Base-by-base conservation (phyloP, 2,113 vertebrate genomes). In the Catharus bicknelli region DNA sequence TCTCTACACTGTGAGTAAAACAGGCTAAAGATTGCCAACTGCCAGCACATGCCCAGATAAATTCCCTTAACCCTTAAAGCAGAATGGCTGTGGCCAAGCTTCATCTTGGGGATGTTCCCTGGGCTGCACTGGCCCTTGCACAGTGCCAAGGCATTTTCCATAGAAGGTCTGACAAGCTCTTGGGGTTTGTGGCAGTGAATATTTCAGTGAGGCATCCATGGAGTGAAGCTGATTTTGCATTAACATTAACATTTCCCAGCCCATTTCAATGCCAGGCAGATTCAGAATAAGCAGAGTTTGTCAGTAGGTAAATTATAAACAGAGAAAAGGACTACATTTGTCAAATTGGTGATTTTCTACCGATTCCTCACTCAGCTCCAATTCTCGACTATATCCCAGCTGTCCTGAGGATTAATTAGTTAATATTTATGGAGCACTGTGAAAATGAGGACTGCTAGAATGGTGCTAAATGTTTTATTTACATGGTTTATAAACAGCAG, bases 341-440 rank as follows among this genome's bases (percentile, higher is more conserved):
- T 96, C 79, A 93, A 88, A 57, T 25, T 26, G 11, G 34, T 90
- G 76, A 45, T 88, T 94, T 95, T 80, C 64, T 80, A 91, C 17
- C 1, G 7, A 48, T 83, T 91, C n/a, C 64, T 88, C 43, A 45
- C 19, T 73, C 3, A 0, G 22, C 20, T 95, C 12, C 14, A 53
- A 66, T 67, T 88, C 83, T 90, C 30, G 1, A 68, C 43, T 86
- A 70, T 76, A 62, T 70, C 43, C 59, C 72, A 90, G 78, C 40
- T 91, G 90, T 94, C 88, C 27, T 77, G 72, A 91, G 87, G 82
- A 94, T 94, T 95, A 96, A 96, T 96, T 95, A 90, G 64, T 91
- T 95, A 95, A 91, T 95, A 95, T 95, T 96, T 95, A 91, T 94
- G 85, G 88, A 93, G 40, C 57, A 63, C 59, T 75, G 84, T 5